Percentiles rank a stretch among this genome's conserved stretches.
phyloP scores from a whole-genome alignment of 2,113 vertebrate genomes.

The Gymnocephalus cernua region DNA sequence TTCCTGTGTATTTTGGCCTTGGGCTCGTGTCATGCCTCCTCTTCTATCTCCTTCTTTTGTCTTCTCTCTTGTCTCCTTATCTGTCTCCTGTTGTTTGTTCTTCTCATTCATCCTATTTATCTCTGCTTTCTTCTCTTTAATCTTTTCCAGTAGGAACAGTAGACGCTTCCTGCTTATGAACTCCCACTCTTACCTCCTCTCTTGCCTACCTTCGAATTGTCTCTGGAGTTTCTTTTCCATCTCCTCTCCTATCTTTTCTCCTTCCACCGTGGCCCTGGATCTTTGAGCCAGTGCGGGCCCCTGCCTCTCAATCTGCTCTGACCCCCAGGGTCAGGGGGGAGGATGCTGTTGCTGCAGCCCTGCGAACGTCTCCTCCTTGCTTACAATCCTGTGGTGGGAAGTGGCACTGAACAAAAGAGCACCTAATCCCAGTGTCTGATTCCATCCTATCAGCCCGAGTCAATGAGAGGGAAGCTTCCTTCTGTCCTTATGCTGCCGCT shows the following conservation, averaged over 20 bases:
- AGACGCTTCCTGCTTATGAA: neutral
- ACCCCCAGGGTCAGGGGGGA: constrained; percentile 78
- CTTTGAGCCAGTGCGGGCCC: constrained; percentile 56
- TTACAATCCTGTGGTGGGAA: constrained; percentile 83
- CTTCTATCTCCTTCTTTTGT: constrained; percentile 55
- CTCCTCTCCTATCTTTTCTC: constrained; percentile 36
- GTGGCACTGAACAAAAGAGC: constrained; percentile 83
- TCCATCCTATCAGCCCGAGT: constrained; percentile 85
- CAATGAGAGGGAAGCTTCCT: constrained; percentile 85
- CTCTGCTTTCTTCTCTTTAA: constrained; percentile 6
- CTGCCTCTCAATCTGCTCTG: constrained; percentile 64
- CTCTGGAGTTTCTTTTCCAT: constrained; percentile 17
- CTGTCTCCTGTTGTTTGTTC: constrained; percentile 22
- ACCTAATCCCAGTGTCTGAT: constrained; percentile 87
- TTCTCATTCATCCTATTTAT: constrained; percentile 36
- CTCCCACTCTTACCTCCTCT: neutral
- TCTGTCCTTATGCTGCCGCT: constrained; percentile 76
- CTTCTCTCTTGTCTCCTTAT: constrained; percentile 49
- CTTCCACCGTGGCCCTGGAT: constrained; percentile 33
- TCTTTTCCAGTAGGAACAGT: neutral
- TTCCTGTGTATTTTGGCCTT: constrained; percentile 77
- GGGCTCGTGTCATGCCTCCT: constrained; percentile 59
- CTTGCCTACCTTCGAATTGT: neutral
- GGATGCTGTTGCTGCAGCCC: constrained; percentile 71
- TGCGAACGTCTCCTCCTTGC: constrained; percentile 82